Evolutionary conservation across 2,797 vertebrate genomes (phyloP).

Genomic region (Selene dorsalis): DNA sequence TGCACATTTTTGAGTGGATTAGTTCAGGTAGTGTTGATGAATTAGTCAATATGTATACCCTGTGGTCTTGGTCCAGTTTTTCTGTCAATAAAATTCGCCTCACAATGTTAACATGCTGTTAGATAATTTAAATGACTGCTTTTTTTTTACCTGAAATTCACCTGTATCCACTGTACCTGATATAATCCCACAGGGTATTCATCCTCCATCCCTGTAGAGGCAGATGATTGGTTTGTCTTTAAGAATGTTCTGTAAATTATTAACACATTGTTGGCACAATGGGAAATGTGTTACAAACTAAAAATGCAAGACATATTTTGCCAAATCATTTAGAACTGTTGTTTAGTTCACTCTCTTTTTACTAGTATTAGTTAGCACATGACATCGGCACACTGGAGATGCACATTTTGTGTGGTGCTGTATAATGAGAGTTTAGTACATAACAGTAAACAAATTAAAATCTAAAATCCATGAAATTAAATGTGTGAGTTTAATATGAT

Average conservation of each 20-base stretch:
- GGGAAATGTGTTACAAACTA: not conserved
- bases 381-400: constrained; percentile 57
- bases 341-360: constrained; percentile 21
- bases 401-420: constrained; percentile 34
- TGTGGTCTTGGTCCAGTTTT: constrained; percentile 7
- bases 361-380: constrained; percentile 61
- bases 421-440: constrained; percentile 76
- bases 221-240: constrained; percentile 44
- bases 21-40: constrained; percentile 1
- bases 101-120: constrained; percentile 48
- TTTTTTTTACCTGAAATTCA: constrained; percentile 57
- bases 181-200: constrained; percentile 37
- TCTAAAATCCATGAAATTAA: constrained; percentile 81
- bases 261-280: constrained; percentile 16
- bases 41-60: not conserved
- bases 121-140: constrained; percentile 60
- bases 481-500: constrained; percentile 77
- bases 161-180: constrained; percentile 40
- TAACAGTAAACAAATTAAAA: constrained; percentile 80
- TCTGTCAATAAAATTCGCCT: constrained; percentile 56
- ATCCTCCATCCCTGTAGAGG: constrained; percentile 29
- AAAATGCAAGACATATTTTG: not conserved
- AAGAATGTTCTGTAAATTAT: constrained; percentile 36
- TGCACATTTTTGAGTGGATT: not conserved
- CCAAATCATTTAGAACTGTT: not conserved